Conservation (phyloP, 2,113 vertebrate genomes). For the Chloropsis cyanopogon region DNA sequence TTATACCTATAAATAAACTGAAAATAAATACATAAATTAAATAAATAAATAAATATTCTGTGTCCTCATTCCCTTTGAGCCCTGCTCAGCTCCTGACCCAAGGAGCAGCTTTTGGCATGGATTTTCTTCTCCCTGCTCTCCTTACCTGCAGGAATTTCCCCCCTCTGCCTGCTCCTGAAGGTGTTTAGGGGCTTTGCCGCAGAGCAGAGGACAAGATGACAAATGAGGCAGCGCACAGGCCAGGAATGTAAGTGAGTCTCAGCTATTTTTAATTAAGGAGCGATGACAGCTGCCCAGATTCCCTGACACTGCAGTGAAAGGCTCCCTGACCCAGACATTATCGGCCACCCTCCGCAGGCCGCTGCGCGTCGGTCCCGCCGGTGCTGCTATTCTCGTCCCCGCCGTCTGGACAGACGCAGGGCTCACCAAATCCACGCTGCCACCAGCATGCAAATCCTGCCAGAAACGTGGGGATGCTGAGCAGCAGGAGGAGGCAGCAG, state of each 20-base stretch:
- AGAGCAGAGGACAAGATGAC: constrained; percentile 41
- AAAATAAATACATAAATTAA: background rate
- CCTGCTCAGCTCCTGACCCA: background rate
- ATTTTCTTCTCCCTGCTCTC: background rate
- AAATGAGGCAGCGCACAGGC: background rate
- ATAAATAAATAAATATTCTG: background rate
- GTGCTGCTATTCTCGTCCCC: constrained; percentile 54
- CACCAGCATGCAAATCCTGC: constrained; percentile 24
- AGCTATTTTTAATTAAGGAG: constrained; percentile 77
- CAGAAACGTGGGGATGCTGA: background rate
- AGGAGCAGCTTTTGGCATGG: background rate
- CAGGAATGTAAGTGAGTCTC: constrained; percentile 47
- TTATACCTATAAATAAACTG: background rate
- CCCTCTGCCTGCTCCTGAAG: background rate
- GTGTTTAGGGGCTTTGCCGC: background rate
- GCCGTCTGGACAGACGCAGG: constrained; percentile 30
- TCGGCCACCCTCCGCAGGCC: constrained; percentile 41
- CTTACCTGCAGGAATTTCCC: background rate
- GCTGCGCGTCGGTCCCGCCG: background rate
- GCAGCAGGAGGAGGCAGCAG: constrained; percentile 37
- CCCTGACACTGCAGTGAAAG: constrained; percentile 65
- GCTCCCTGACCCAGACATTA: constrained; percentile 67
- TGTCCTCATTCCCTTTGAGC: background rate
- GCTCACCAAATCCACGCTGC: constrained; percentile 29
- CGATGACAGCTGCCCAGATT: constrained; percentile 71